Conservation (phyloP, 2,888 invertebrate genomes). For the Conchocele bisecta region DNA sequence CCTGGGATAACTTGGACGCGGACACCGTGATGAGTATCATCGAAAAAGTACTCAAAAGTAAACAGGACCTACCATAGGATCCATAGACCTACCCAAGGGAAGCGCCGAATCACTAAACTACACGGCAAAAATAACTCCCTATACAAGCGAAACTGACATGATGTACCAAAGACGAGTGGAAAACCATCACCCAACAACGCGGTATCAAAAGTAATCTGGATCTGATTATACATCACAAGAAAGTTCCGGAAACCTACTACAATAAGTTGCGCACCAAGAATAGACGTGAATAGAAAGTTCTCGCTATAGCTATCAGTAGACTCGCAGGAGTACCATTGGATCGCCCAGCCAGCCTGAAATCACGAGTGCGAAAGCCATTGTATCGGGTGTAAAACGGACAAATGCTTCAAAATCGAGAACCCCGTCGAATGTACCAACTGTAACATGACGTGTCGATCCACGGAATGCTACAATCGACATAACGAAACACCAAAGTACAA, state of each 20-base stretch:
- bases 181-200: too few species aligned
- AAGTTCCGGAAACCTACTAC: conserved; percentile 31
- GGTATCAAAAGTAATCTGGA: conserved; percentile 12
- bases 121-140: conserved; percentile 20
- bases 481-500: conserved; percentile 5
- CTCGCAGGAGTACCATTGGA: conserved; percentile 4
- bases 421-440: conserved; percentile 15
- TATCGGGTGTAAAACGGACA: conserved; percentile 23
- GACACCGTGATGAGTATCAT: conserved; percentile 34
- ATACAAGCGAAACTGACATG: conserved; percentile 15
- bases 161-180: conserved; percentile 18
- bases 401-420: conserved; percentile 13
- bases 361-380: conserved; percentile 15
- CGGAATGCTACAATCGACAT: conserved; percentile 2
- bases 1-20: too few species aligned
- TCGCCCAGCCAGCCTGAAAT: conserved; percentile 19
- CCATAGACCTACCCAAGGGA: conserved; percentile 26
- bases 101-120: conserved; percentile 14
- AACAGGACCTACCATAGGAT: conserved; percentile 31
- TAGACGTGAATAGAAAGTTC: background rate
- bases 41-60: conserved; percentile 50
- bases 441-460: conserved; percentile 30
- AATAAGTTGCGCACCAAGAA: conserved; percentile 11
- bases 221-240: conserved; percentile 22
- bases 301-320: background rate